phyloP scores from a whole-genome alignment of 2,113 vertebrate genomes.

The Rhinogobius similis region DNA sequence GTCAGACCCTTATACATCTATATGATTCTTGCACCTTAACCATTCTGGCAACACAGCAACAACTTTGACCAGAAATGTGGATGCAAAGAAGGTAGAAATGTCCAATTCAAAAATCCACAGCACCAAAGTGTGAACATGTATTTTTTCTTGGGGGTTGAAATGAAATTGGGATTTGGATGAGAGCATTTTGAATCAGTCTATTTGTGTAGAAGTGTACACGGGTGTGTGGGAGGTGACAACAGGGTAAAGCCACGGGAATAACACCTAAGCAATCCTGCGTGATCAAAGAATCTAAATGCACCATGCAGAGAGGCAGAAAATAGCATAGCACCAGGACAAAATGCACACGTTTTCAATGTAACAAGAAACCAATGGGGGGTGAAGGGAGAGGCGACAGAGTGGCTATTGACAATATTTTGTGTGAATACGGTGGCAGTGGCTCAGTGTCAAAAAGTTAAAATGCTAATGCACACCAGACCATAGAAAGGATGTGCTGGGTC shows the following conservation, averaged over 20 bases:
- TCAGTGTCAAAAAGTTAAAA: neutral
- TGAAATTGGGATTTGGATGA: neutral
- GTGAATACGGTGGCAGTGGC: neutral
- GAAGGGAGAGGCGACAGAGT: neutral
- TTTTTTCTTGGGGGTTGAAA: neutral
- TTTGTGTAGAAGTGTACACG: conserved; percentile 8
- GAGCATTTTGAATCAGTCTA: neutral
- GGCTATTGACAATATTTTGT: neutral
- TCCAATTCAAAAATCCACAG: neutral
- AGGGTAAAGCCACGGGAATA: conserved; percentile 38
- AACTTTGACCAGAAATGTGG: neutral
- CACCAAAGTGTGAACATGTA: neutral
- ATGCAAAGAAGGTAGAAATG: conserved; percentile 1
- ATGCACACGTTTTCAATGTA: neutral
- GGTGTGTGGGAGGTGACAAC: conserved; percentile 55
- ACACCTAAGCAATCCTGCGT: conserved; percentile 18
- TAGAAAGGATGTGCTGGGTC: too few species aligned
- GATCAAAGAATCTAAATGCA: conserved; percentile 44
- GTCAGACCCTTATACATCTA: conserved; percentile 48
- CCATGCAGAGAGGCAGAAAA: conserved; percentile 2
- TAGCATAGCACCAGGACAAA: neutral
- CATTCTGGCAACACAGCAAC: conserved; percentile 35
- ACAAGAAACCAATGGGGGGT: neutral
- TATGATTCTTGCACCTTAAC: conserved; percentile 23
- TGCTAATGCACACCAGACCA: too few species aligned